Conservation (phyloP, 2,113 vertebrate genomes). For the Pristiophorus japonicus region DNA sequence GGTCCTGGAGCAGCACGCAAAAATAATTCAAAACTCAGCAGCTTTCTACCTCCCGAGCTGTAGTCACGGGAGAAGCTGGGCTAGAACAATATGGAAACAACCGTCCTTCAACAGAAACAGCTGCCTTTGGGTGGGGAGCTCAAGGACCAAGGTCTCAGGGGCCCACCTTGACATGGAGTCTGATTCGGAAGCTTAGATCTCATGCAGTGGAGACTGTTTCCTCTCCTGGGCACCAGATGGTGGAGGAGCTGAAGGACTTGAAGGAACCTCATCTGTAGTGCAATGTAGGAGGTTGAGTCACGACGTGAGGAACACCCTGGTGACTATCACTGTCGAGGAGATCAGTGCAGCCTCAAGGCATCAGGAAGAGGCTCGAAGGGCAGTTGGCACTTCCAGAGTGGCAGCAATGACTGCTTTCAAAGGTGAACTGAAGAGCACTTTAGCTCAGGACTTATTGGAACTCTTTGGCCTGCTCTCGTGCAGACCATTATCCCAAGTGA, state of each 20-base stretch:
- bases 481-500: too few species aligned
- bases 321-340: too few species aligned
- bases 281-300: not conserved
- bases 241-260: not conserved
- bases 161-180: not conserved
- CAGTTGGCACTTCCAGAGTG: not conserved
- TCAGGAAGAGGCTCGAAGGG: not conserved
- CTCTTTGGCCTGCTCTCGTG: too few species aligned
- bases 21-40: not conserved
- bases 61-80: not conserved
- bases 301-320: not conserved
- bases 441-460: not conserved
- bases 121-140: not conserved
- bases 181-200: not conserved
- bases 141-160: not conserved
- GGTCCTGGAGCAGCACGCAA: not conserved
- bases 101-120: not conserved
- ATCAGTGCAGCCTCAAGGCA: not conserved
- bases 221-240: not conserved
- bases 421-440: not conserved
- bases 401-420: not conserved
- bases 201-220: not conserved
- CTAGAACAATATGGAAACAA: not conserved
- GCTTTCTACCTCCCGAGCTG: not conserved
- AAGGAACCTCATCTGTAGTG: not conserved